Base-by-base conservation (phyloP, 2,797 vertebrate species). In the Coregonus sp. region DNA sequence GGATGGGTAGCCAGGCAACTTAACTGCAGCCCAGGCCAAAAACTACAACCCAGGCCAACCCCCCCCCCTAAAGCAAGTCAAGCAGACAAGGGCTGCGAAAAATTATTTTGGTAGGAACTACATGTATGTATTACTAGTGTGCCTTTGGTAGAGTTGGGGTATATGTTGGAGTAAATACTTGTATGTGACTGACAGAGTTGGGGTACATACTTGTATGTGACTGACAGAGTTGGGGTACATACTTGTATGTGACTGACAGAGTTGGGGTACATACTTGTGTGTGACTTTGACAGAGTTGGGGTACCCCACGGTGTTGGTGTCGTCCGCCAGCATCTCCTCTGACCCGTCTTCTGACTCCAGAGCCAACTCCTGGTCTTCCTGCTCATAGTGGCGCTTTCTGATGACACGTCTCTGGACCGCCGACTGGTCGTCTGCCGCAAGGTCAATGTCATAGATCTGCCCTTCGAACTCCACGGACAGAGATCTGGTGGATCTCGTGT, bases 381-480 rank as follows among this genome's bases (percentile, higher is more conserved):
- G 84, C 78, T 89, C 89, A 31, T 92, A 84, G 73, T 98, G 96
- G 6, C 96, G 95, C 84, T 97, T 99, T 74, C 92, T 92, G 83
- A 98, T 92, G 75, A 87, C 92, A 14, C 91, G 95, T 0, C 93
- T 94, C 16, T 90, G 93, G 5, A 96, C 72, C 11, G 94, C 91
- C 0, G 90, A 87, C 76, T 93, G 95, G 78, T 97, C 84, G 9
- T 97, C 97, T 0, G 96, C 96, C 76, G 98, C 96, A 80, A 99
- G 94, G 85, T 98, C 97, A 52, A 99, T 94, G 81, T 98, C 96
- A 3, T 99, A 99, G 79, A 99, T 96, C 89, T 97, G 95, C 0
- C 97, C 98, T 87, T 99, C 97, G 75, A 99, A 98, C 87, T 98
- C 97, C 12, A 99, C 98, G 0, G 97, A 96, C 72, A 99, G 89